Conservation (phyloP, 1,140 invertebrate genomes). For the Helicoverpa zea region DNA sequence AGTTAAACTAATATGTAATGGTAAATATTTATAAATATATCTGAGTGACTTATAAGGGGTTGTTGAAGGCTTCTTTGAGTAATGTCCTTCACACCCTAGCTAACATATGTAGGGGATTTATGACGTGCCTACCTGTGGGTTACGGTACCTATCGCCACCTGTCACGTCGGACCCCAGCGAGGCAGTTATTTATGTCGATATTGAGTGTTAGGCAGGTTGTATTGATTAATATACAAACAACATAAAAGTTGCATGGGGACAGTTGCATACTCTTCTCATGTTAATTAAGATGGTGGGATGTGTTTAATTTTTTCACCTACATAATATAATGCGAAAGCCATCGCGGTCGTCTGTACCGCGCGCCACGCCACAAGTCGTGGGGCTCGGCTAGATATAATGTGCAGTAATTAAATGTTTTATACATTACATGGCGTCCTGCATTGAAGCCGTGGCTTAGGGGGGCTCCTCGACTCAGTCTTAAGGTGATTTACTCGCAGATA, state of each 20-base stretch:
- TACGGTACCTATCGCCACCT: constrained; percentile 3
- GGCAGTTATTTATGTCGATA: not conserved
- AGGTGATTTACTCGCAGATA: constrained; percentile 45
- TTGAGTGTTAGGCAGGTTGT: not conserved
- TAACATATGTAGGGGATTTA: constrained; percentile 5
- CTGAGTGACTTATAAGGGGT: not conserved
- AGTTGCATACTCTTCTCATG: too few species aligned
- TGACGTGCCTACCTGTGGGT: constrained; percentile 3
- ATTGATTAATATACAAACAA: too few species aligned
- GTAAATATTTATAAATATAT: too few species aligned
- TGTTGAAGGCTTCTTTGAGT: not conserved
- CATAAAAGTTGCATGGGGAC: too few species aligned
- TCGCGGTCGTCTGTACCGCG: too few species aligned
- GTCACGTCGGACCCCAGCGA: not conserved
- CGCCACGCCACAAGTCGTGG: not conserved
- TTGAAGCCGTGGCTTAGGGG: not conserved
- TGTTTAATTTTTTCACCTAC: too few species aligned
- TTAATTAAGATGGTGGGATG: too few species aligned
- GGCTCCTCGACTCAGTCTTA: constrained; percentile 41
- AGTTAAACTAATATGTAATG: too few species aligned
- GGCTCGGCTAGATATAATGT: not conserved
- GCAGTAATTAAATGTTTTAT: constrained; percentile 37
- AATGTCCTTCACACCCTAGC: not conserved
- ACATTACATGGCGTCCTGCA: constrained; percentile 2
- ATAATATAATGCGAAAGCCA: too few species aligned